Evolutionary conservation across 2,797 vertebrate species (phyloP), one percentile per base, ranked within the genome.

Genomic region (Anguilla megastoma): DNA sequence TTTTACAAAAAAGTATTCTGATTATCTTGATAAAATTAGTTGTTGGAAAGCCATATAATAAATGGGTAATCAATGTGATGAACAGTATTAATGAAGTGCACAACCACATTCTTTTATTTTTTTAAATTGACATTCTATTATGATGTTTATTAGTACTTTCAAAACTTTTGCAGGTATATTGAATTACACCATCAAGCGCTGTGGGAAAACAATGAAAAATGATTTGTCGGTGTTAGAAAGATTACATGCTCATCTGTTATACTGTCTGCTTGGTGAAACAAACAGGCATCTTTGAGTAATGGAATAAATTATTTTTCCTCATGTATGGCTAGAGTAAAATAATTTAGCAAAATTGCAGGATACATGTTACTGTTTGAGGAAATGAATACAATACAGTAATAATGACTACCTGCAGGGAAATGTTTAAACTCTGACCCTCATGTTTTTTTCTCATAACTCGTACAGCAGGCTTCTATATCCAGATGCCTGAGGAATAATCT

Each of bases 351-450:
- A 33, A 21, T 54, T 87, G n/a, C 33, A 60, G 54, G 9, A 58
- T 33, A 82, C 24, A 76, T 54, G 14, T 54, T 54, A 54, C 71
- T 18, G 48, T 58, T 33, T 30, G 14, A 45, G 8, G 54, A 30
- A 52, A 58, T 80, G 3, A 41, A 56, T 74, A 52, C 41, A 27
- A 95, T 87, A 92, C 90, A 93, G 92, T 95, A 92, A 96, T 96
- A 96, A 96, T 96, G 94, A 96, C 93, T 89, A 92, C 94, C 95
- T 95, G 92, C 92, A 94, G 93, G 94, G 94, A 96, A 95, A 94
- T 94, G 90, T 96, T 96, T 96, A 95, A 96, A 96, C 95, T 96
- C 95, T 96, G 94, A 27, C 94, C 94, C 94, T 94, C 94, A 95
- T 95, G 93, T 96, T 96, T 96, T 93, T 94, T 95, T 94, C 95